Evolutionary conservation across 2,888 invertebrate genomes (phyloP).

Genomic region (Shargacucullia verbasci): DNA sequence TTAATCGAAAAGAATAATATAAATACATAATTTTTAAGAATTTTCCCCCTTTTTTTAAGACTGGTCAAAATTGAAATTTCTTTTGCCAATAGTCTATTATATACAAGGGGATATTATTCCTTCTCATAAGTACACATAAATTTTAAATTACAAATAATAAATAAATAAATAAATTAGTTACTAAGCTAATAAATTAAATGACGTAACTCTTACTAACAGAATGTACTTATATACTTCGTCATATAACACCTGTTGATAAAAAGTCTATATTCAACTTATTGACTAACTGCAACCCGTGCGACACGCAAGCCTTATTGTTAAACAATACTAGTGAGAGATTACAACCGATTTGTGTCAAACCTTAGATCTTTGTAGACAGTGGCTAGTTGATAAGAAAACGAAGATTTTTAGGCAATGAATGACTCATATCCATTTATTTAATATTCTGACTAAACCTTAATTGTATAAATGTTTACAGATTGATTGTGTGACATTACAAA

Average conservation of each 20-base stretch:
- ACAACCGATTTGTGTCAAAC: slow-evolving; percentile 8
- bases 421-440: too few relatives aligned
- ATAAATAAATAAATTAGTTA: background rate
- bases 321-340: slow-evolving; percentile 13
- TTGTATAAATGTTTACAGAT: slow-evolving; percentile 66
- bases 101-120: too few relatives aligned
- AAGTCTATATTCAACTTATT: background rate
- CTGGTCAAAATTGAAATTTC: too few relatives aligned
- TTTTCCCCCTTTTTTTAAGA: too few relatives aligned
- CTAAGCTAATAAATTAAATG: slow-evolving; percentile 16
- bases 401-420: too few relatives aligned
- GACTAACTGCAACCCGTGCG: slow-evolving; percentile 5
- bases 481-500: slow-evolving; percentile 74
- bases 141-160: too few relatives aligned
- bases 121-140: too few relatives aligned
- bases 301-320: slow-evolving; percentile 22
- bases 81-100: too few relatives aligned
- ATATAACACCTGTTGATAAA: slow-evolving; percentile 15
- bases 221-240: slow-evolving; percentile 10
- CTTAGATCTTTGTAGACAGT: slow-evolving; percentile 1
- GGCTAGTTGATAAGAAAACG: too few relatives aligned
- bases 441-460: slow-evolving; percentile 15
- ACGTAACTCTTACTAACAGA: slow-evolving; percentile 17
- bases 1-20: too few relatives aligned
- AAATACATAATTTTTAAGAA: too few relatives aligned